These are phyloP conservation scores for Pitangus sulphuratus DNA, from an alignment of 2,797 vertebrate species.

Conservation along the genomic window DNA sequence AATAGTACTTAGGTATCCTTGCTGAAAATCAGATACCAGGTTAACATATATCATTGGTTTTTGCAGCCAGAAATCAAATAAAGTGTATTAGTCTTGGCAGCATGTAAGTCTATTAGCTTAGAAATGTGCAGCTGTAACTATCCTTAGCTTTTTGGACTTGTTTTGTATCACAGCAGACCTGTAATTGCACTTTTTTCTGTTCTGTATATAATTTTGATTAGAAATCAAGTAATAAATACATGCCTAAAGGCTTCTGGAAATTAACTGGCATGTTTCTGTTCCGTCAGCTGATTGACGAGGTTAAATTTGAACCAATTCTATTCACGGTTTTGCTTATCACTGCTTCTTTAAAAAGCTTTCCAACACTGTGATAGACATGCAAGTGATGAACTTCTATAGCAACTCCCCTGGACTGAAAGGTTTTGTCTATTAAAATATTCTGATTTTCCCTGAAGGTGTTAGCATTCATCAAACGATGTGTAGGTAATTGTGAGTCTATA, in stretches of 20 bases:
- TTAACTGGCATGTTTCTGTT: constrained; percentile 27
- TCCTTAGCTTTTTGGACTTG: constrained; percentile 15
- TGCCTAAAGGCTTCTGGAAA: constrained; percentile 54
- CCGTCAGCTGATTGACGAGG: constrained; percentile 8
- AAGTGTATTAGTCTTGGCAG: constrained; percentile 47
- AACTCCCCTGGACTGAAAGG: not conserved
- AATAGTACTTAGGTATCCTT: constrained; percentile 48
- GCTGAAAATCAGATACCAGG: constrained; percentile 55
- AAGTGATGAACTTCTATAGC: not conserved
- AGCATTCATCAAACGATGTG: not conserved
- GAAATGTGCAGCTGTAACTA: constrained; percentile 28
- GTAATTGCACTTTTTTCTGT: constrained; percentile 28
- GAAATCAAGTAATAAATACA: constrained; percentile 45
- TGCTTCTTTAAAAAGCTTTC: constrained; percentile 27
- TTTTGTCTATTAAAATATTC: constrained; percentile 45
- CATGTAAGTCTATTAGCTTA: constrained; percentile 44
- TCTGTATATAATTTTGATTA: constrained; percentile 47
- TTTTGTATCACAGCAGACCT: not conserved
- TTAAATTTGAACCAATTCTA: constrained; percentile 38
- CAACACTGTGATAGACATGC: not conserved
- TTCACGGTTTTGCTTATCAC: not conserved
- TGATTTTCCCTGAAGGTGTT: constrained; percentile 2
- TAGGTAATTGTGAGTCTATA: not conserved
- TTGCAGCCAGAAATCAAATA: constrained; percentile 63
- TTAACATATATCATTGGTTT: constrained; percentile 48